Evolutionary conservation across 2,113 vertebrate species (phyloP), one percentile per base, ranked within the genome.

Genomic region (Ploceus nigricollis): DNA sequence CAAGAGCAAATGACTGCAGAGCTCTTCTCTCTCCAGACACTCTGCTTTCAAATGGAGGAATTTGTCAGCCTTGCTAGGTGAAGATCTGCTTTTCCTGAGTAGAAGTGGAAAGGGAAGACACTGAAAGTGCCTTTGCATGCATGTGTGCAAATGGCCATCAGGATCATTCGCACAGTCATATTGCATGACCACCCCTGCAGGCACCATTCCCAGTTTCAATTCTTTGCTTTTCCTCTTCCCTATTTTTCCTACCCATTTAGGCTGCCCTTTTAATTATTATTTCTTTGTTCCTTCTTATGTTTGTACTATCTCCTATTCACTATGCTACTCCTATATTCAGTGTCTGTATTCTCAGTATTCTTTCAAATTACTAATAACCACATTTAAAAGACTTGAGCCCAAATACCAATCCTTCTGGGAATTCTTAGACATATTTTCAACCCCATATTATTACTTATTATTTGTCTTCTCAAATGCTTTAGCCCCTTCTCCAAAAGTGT

Each of bases 141-240:
- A 0, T n/a, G 7, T 4, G 14, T 79, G 31, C 39, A 39, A 21
- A 15, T 4, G 30, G 7, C n/a, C 25, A 12, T 63, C 1, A 2
- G 31, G 13, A 10, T 64, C 1, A 0, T 22, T 71, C 3, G 1
- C 25, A 15, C 0, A 0, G 6, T 50, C 8, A 0, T 9, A 4
- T 40, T 84, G 48, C 33, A 14, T 5, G 1, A 10, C 22, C 2
- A 1, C 6, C 25, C 27, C 27, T n/a, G 20, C 17, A 23, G 31
- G 22, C 45, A 15, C 5, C 3, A 2, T 21, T 63, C 44, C 53
- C 30, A 20, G 7, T 39, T 70, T 53, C 30, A 28, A 0, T 40
- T 40, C 57, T 68, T 22, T 60, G 17, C 19, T 76, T 71, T 84
- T 58, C 20, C 19, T 31, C 33, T 64, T 82, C 45, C n/a, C 16